Conservation (phyloP, 2,113 vertebrate genomes). For the Myiopsitta monachus region DNA sequence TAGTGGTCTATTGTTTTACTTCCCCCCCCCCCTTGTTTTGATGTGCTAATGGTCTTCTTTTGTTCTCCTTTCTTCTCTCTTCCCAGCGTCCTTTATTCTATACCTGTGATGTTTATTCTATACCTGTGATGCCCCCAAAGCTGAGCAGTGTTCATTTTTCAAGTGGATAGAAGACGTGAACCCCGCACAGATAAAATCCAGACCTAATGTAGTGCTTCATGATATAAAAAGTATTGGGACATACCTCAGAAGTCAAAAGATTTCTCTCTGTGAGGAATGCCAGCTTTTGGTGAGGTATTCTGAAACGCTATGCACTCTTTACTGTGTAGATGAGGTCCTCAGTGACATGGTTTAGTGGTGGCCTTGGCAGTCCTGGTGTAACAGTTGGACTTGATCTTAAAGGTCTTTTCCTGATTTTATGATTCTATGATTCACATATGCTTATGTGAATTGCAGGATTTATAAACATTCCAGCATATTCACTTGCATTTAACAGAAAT, state of each 20-base stretch:
- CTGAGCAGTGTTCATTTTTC: slow-evolving; percentile 77
- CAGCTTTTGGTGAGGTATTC: slow-evolving; percentile 78
- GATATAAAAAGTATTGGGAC: slow-evolving; percentile 73
- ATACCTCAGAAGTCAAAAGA: slow-evolving; percentile 73
- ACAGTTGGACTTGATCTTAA: neutral
- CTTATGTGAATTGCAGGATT: neutral
- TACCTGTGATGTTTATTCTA: slow-evolving; percentile 78
- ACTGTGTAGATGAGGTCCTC: neutral
- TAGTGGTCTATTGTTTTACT: neutral
- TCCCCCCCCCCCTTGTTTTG: neutral
- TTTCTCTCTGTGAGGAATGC: slow-evolving; percentile 77
- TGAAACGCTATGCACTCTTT: neutral
- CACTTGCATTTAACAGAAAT: neutral
- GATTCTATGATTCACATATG: neutral
- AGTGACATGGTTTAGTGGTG: neutral
- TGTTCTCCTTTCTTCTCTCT: neutral
- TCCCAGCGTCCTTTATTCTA: slow-evolving; percentile 79
- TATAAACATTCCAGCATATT: neutral
- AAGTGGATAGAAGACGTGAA: slow-evolving; percentile 76
- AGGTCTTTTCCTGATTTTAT: neutral
- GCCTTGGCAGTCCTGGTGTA: neutral
- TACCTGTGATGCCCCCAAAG: slow-evolving; percentile 74
- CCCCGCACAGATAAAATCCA: neutral
- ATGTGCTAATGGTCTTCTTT: neutral
- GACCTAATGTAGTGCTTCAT: slow-evolving; percentile 13